Conservation (phyloP, 1,140 invertebrate genomes). For the Gonatopus flavifemur region DNA sequence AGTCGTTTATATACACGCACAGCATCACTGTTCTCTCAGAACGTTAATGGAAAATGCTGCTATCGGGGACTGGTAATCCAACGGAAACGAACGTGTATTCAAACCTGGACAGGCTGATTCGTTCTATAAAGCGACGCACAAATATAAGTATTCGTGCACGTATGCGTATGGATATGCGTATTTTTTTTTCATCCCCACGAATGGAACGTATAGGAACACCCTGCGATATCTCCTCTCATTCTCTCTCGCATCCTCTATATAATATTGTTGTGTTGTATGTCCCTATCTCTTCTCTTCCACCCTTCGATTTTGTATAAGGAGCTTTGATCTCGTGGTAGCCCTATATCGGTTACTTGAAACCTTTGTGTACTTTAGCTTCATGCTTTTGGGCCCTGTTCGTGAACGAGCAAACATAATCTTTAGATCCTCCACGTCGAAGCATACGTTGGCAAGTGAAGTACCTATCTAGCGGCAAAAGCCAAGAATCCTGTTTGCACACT, state of each 20-base stretch:
- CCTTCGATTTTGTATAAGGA: constrained; percentile 23
- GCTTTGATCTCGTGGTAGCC: constrained; percentile 31
- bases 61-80: constrained; percentile 15
- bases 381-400: background rate
- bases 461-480: constrained; percentile 4
- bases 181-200: constrained; percentile 1
- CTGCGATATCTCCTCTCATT: constrained; percentile 5
- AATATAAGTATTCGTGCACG: constrained; percentile 1
- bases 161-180: constrained; percentile 5
- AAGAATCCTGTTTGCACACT: constrained; percentile 12
- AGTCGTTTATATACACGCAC: too few relatives aligned
- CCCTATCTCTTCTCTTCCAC: constrained; percentile 1
- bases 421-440: too few relatives aligned
- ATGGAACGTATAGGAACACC: constrained; percentile 19
- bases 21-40: too few relatives aligned
- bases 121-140: constrained; percentile 5
- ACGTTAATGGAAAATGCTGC: constrained; percentile 24
- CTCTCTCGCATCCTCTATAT: background rate
- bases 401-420: constrained; percentile 29
- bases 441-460: too few relatives aligned
- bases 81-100: constrained; percentile 15
- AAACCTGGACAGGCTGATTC: constrained; percentile 4
- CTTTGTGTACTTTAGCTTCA: constrained; percentile 23
- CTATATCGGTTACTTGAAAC: constrained; percentile 34
- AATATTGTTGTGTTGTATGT: too few relatives aligned